phyloP scores from a whole-genome alignment of 2,797 vertebrate genomes.

The Eospalax fontanierii region DNA sequence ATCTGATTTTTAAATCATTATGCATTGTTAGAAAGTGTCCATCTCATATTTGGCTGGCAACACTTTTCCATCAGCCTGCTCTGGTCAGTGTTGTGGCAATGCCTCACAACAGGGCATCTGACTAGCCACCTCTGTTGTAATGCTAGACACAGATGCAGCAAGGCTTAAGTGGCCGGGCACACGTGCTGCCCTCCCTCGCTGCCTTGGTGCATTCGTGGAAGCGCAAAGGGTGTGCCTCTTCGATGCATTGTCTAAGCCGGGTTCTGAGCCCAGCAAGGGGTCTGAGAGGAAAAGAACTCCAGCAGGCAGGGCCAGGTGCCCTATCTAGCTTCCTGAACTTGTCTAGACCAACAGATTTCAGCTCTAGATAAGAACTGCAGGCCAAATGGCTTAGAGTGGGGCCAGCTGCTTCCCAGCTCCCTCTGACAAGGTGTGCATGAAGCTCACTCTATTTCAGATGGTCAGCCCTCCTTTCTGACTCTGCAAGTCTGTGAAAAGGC shows the following conservation, averaged over 20 bases:
- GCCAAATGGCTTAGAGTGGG: not conserved
- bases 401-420: not conserved
- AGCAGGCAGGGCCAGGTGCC: not conserved
- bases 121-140: not conserved
- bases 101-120: not conserved
- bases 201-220: no score
- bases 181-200: not conserved
- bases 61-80: not conserved
- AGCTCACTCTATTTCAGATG: not conserved
- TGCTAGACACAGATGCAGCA: no score
- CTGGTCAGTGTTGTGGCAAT: no score
- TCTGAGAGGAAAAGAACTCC: slow-evolving; percentile 79
- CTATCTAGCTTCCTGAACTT: slow-evolving; percentile 45
- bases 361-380: slow-evolving; percentile 69
- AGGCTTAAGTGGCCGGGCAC: not conserved
- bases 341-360: slow-evolving; percentile 79
- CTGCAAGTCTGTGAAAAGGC: not conserved
- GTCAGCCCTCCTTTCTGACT: not conserved
- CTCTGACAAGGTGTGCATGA: not conserved
- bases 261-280: slow-evolving; percentile 23
- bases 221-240: no score
- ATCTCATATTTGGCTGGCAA: not conserved
- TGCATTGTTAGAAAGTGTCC: not conserved
- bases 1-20: not conserved
- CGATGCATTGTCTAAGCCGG: not conserved